Evolutionary conservation across 1,140 invertebrate species (phyloP).

Genomic region (Triops longicaudatus): DNA sequence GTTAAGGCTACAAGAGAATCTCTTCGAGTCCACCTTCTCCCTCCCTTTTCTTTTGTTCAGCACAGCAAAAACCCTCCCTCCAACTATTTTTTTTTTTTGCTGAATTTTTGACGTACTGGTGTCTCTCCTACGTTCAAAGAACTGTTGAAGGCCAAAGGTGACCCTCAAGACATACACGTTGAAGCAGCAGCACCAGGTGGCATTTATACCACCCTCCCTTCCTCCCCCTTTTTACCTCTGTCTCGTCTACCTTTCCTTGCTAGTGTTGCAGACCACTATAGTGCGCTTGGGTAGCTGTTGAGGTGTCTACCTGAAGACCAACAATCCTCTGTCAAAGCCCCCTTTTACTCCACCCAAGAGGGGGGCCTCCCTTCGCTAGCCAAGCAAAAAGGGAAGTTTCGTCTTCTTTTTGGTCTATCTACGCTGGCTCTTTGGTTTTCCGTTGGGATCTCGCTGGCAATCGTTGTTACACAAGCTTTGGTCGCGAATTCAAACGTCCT

Average conservation of each 20-base stretch:
- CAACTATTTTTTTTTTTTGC: neutral
- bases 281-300: neutral
- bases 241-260: neutral
- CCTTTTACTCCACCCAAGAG: neutral
- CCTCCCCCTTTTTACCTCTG: neutral
- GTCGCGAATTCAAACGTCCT: neutral
- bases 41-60: neutral
- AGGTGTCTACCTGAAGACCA: neutral
- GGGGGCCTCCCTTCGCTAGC: neutral
- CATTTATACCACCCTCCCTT: neutral
- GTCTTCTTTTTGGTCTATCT: neutral
- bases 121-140: slow-evolving; percentile 7
- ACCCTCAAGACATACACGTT: slow-evolving; percentile 11
- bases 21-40: neutral
- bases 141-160: slow-evolving; percentile 7
- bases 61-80: neutral
- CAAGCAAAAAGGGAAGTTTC: neutral
- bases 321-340: neutral
- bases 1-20: neutral
- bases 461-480: neutral
- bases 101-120: slow-evolving; percentile 5
- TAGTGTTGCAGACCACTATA: neutral
- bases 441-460: neutral
- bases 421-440: neutral
- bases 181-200: slow-evolving; percentile 5